phyloP scores from a whole-genome alignment of 2,797 vertebrate species.

The Spizella passerina region DNA sequence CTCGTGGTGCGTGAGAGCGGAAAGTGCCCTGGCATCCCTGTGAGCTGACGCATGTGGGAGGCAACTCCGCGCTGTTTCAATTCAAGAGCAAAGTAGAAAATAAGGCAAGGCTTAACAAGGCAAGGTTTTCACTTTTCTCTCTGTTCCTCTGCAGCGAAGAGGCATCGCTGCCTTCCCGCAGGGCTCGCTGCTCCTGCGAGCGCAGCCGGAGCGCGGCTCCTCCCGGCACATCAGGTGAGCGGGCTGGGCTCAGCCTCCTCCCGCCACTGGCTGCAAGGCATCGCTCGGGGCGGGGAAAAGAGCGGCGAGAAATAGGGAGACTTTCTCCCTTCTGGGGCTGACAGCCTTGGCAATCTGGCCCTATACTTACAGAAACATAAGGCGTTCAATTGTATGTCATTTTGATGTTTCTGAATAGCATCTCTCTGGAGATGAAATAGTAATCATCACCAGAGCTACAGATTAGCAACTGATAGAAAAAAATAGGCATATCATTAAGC shows the following conservation, averaged over 20 bases:
- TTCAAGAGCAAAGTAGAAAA: background rate
- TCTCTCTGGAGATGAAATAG: constrained; percentile 40
- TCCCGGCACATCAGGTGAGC: background rate
- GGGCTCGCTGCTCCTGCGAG: accelerated
- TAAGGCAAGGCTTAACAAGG: background rate
- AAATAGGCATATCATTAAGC: constrained; percentile 45
- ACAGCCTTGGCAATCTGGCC: background rate
- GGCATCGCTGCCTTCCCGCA: accelerated
- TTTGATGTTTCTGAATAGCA: constrained; percentile 23
- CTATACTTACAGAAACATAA: background rate
- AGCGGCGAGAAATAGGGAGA: background rate
- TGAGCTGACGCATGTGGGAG: accelerated
- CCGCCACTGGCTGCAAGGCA: background rate
- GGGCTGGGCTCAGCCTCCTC: background rate
- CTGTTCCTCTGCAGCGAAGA: background rate
- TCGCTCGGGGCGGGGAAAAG: background rate
- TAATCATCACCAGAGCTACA: constrained; percentile 37
- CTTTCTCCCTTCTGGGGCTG: background rate
- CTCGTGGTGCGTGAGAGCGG: accelerated
- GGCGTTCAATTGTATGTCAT: background rate
- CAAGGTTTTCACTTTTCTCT: background rate
- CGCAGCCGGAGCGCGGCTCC: background rate
- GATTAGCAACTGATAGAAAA: constrained; percentile 35
- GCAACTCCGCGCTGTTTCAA: background rate
- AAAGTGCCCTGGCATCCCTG: accelerated